Evolutionary conservation across 1,140 invertebrate species (phyloP).

Genomic region (Callitettix versicolor): DNA sequence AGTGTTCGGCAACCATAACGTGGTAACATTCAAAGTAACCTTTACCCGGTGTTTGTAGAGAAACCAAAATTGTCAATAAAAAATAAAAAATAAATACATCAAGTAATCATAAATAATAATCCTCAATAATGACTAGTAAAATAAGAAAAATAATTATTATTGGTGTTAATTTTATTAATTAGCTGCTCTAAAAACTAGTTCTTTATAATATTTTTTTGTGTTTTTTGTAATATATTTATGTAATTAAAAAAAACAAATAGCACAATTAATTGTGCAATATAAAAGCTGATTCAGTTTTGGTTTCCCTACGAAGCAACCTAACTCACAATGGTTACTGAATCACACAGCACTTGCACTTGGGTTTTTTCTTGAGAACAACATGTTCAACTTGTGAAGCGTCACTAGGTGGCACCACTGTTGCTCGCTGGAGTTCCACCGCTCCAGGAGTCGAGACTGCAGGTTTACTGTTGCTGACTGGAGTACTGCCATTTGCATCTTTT

Average conservation of each 20-base stretch:
- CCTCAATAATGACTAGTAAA: too few relatives aligned
- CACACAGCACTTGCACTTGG: slow-evolving; percentile 81
- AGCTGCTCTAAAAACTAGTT: too few relatives aligned
- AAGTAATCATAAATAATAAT: too few relatives aligned
- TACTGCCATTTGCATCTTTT: slow-evolving; percentile 29
- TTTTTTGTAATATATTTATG: too few relatives aligned
- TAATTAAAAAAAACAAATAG: background rate
- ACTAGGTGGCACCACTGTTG: slow-evolving; percentile 50
- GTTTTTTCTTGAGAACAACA: slow-evolving; percentile 79
- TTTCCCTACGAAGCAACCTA: background rate
- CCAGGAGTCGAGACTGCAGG: slow-evolving; percentile 33
- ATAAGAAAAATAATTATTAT: too few relatives aligned
- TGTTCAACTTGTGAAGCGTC: slow-evolving; percentile 72
- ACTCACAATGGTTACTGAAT: slow-evolving; percentile 50
- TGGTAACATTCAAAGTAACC: too few relatives aligned
- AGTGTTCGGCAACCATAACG: too few relatives aligned
- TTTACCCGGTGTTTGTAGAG: too few relatives aligned
- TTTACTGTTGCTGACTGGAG: slow-evolving; percentile 29
- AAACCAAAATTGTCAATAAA: too few relatives aligned
- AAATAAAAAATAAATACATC: too few relatives aligned
- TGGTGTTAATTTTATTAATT: too few relatives aligned
- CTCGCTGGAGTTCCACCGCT: slow-evolving; percentile 62
- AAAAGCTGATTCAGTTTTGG: background rate
- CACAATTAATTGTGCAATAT: background rate
- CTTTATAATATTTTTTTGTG: too few relatives aligned